phyloP scores from a whole-genome alignment of 2,797 vertebrate species.

The Sebastes steindachneri region DNA sequence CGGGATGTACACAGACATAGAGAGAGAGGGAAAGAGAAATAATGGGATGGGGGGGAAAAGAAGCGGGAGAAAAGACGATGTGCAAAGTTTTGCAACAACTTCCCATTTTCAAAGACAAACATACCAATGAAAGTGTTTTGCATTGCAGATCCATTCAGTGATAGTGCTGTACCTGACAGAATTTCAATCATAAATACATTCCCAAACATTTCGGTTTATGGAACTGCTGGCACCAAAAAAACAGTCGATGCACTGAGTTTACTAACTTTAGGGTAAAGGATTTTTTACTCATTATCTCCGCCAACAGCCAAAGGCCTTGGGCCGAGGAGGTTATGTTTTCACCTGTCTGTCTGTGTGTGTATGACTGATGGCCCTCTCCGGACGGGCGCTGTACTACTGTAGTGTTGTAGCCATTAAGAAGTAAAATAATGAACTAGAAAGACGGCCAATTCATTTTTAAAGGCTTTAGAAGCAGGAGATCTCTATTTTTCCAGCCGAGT shows the following conservation, averaged over 20 bases:
- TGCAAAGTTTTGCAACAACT: slow-evolving; percentile 51
- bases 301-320: too few species aligned
- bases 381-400: too few species aligned
- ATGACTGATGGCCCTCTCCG: too few species aligned
- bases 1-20: slow-evolving; percentile 9
- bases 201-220: slow-evolving; percentile 10
- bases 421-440: too few species aligned
- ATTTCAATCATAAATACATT: slow-evolving; percentile 55
- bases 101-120: slow-evolving; percentile 76
- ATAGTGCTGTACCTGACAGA: slow-evolving; percentile 50
- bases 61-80: slow-evolving; percentile 21
- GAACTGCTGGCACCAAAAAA: not conserved
- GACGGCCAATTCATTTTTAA: too few species aligned
- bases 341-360: too few species aligned
- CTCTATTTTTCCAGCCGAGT: too few species aligned
- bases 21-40: not conserved
- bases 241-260: not conserved
- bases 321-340: too few species aligned
- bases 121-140: slow-evolving; percentile 62
- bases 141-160: slow-evolving; percentile 65
- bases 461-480: too few species aligned
- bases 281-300: not conserved
- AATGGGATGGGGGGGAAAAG: slow-evolving; percentile 8
- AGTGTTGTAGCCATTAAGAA: too few species aligned
- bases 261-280: slow-evolving; percentile 2